Conservation (phyloP, 2,797 vertebrate species). For the Poliocrania exsul region DNA sequence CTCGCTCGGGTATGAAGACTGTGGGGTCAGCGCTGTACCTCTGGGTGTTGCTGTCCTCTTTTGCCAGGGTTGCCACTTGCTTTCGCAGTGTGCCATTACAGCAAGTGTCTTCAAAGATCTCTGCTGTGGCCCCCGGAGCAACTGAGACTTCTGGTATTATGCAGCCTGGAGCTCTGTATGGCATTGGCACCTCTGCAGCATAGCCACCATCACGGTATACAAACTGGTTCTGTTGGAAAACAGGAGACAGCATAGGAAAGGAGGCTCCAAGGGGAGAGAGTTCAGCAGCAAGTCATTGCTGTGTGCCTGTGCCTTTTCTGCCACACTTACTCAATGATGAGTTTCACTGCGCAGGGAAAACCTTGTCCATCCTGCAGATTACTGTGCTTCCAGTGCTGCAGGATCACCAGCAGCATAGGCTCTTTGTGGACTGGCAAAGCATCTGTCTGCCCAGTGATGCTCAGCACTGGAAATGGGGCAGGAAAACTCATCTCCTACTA, state of each 20-base stretch:
- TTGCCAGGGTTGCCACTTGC: conserved; percentile 76
- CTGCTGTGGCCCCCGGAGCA: conserved; percentile 74
- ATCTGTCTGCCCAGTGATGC: fast-evolving
- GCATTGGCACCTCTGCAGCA: conserved; percentile 77
- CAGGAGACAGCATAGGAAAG: background rate
- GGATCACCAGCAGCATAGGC: background rate
- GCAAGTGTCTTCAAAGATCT: conserved; percentile 85
- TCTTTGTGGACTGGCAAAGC: background rate
- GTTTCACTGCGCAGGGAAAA: background rate
- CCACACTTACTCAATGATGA: background rate
- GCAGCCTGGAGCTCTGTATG: conserved; percentile 81
- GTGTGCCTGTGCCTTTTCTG: background rate
- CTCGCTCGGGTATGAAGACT: conserved; percentile 86
- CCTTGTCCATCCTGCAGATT: background rate
- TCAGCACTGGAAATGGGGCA: background rate
- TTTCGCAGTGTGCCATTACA: conserved; percentile 92
- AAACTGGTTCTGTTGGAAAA: conserved; percentile 88
- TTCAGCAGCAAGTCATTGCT: background rate
- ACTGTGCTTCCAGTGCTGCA: fast-evolving
- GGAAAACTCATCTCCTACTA: background rate
- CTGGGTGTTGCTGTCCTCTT: conserved; percentile 88
- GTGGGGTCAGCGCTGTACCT: conserved; percentile 96
- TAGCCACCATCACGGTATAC: conserved; percentile 88
- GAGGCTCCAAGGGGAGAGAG: background rate
- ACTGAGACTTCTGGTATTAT: conserved; percentile 81